Percentiles rank a stretch among this genome's conserved stretches.
phyloP scores from a whole-genome alignment of 1,140 invertebrate species.

The Ceratoteleas bidentatus region DNA sequence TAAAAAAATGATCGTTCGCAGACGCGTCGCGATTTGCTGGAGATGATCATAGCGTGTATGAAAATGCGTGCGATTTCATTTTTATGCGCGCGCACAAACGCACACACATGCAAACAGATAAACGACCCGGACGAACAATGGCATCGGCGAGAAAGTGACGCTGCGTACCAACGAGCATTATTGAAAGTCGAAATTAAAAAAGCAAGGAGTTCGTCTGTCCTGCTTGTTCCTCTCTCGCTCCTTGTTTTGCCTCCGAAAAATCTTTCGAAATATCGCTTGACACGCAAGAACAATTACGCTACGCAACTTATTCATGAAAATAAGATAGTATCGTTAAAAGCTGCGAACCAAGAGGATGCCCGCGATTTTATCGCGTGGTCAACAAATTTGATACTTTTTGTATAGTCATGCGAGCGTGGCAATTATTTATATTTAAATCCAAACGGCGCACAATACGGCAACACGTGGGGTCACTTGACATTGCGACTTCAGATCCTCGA shows the following conservation, averaged over 20 bases:
- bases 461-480: constrained; percentile 49
- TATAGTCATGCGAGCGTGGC: constrained; percentile 37
- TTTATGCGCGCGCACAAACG: constrained; percentile 8
- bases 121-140: constrained; percentile 16
- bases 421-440: constrained; percentile 53
- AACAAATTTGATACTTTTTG: constrained; percentile 52
- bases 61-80: constrained; percentile 23
- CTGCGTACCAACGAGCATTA: constrained; percentile 9
- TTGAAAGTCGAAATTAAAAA: constrained; percentile 34
- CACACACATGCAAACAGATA: not conserved
- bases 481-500: constrained; percentile 35
- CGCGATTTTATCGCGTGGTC: constrained; percentile 42
- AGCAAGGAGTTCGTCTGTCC: constrained; percentile 29
- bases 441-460: constrained; percentile 35
- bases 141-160: constrained; percentile 23
- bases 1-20: constrained; percentile 23
- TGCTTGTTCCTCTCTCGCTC: constrained; percentile 22
- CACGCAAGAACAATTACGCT: constrained; percentile 47
- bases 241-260: constrained; percentile 24
- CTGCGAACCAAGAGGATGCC: constrained; percentile 39
- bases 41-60: constrained; percentile 16
- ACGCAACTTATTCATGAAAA: constrained; percentile 42
- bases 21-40: constrained; percentile 22
- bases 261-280: constrained; percentile 43
- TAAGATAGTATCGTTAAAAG: constrained; percentile 52